Evolutionary conservation across 2,888 invertebrate species (phyloP).

Genomic region (Eilema depressum): DNA sequence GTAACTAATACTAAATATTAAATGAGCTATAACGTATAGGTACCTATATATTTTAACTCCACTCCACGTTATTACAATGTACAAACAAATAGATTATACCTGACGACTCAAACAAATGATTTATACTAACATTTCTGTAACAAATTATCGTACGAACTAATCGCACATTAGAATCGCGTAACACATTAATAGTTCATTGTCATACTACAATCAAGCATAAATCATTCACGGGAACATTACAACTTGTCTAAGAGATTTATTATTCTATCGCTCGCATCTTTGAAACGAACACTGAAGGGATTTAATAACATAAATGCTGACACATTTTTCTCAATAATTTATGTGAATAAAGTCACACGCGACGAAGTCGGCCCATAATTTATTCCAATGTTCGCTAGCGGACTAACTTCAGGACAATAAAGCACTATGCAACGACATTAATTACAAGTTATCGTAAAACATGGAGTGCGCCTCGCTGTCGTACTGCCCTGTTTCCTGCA

Average conservation of each 20-base stretch:
- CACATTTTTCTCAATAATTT: conserved; percentile 69
- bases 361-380: conserved; percentile 66
- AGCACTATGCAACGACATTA: conserved; percentile 75
- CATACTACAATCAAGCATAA: conserved; percentile 45
- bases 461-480: conserved; percentile 55
- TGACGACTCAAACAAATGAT: conserved; percentile 1
- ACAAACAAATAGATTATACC: background rate
- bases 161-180: conserved; percentile 30
- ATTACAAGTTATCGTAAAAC: conserved; percentile 79
- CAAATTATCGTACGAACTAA: conserved; percentile 36
- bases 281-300: conserved; percentile 52
- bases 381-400: conserved; percentile 59
- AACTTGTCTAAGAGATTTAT: conserved; percentile 54
- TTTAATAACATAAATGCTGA: conserved; percentile 60
- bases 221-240: conserved; percentile 44
- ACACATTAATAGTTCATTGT: conserved; percentile 36
- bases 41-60: too few relatives aligned
- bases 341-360: conserved; percentile 62
- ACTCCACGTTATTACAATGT: too few relatives aligned
- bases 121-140: conserved; percentile 9
- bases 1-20: too few relatives aligned
- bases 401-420: conserved; percentile 71
- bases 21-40: too few relatives aligned
- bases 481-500: conserved; percentile 56
- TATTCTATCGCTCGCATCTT: conserved; percentile 45